These are phyloP conservation scores for Aulostomus chinensis DNA, from an alignment of 2,797 vertebrate species.

Conservation along the genomic window DNA sequence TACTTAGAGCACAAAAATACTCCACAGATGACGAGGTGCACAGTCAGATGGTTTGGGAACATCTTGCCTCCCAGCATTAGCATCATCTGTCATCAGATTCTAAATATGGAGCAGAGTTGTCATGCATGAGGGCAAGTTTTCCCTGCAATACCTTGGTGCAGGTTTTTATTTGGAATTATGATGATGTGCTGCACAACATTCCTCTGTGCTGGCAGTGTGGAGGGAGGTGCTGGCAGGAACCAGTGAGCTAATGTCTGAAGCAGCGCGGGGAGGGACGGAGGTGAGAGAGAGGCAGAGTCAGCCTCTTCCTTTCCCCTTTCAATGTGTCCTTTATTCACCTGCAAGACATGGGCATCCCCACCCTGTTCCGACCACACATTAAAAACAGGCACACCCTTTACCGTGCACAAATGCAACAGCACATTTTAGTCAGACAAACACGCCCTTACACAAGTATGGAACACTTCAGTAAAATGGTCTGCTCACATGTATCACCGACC, in stretches of 20 bases:
- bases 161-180: constrained; percentile 20
- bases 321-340: constrained; percentile 80
- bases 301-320: constrained; percentile 56
- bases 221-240: constrained; percentile 41
- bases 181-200: constrained; percentile 36
- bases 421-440: constrained; percentile 28
- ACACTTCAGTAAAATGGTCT: constrained; percentile 11
- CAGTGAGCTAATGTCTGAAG: constrained; percentile 65
- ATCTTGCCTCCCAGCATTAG: constrained; percentile 35
- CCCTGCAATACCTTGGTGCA: not conserved
- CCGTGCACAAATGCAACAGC: constrained; percentile 32
- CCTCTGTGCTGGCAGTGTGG: constrained; percentile 27
- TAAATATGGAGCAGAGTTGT: constrained; percentile 43
- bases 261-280: constrained; percentile 22
- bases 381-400: constrained; percentile 77
- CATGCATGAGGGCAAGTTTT: constrained; percentile 17
- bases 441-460: constrained; percentile 36
- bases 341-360: constrained; percentile 56
- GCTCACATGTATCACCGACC: not conserved
- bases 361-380: constrained; percentile 75
- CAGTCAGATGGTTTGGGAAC: constrained; percentile 41
- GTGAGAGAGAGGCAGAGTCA: constrained; percentile 24
- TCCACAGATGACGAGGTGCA: constrained; percentile 24
- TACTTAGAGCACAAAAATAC: constrained; percentile 9
- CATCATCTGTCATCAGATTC: constrained; percentile 34